Base-by-base conservation (phyloP, 2,113 vertebrate species). In the Rhinichthys klamathensis region DNA sequence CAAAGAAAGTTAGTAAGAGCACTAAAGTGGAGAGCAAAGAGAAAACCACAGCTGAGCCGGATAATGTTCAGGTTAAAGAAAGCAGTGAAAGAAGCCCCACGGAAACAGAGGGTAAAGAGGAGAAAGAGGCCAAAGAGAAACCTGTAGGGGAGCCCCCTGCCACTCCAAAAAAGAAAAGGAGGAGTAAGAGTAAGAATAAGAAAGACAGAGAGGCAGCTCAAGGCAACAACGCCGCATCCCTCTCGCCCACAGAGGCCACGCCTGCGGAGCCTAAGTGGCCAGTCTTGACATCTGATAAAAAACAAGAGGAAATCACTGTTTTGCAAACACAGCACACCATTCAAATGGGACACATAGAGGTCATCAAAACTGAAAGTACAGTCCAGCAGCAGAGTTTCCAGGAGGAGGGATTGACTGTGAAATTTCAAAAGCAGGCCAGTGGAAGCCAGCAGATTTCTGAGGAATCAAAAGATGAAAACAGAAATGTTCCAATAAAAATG, bases 121-220 rank as follows among this genome's bases (percentile, higher is more conserved):
- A 70, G 56, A 91, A 84, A 61, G 67, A 78, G 58, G 38, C 54
- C 30, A 87, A 84, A 67, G 76, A 85, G 32, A 90, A 85, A 73
- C 61, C 80, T 27, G 25, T 85, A 51, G 90, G 89, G 69, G 89
- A 89, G 70, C 84, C 75, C 44, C 49, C 85, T 87, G 84, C 86
- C 74, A 73, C 89, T 79, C 73, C 84, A 11, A 88, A 86, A 75
- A 90, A 89, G 46, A 95, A 94, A 80, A 95, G 91, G 90, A 95
- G 94, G 87, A 92, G 92, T 90, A 95, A 94, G 87, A 92, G 92
- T 90, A 95, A 94, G 85, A 90, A 90, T 74, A 95, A 94, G 90
- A 95, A 93, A 86, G 92, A 93, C 4, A 95, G 93, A 90, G 92
- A 79, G 6, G 69, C 18, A 27, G 65, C 85, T 70, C 91, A 92